A percentile compares a stretch with the other conserved stretches of the same genome.
Evolutionary conservation across 2,113 vertebrate genomes (phyloP).

Genomic region (Polypterus bichir): DNA sequence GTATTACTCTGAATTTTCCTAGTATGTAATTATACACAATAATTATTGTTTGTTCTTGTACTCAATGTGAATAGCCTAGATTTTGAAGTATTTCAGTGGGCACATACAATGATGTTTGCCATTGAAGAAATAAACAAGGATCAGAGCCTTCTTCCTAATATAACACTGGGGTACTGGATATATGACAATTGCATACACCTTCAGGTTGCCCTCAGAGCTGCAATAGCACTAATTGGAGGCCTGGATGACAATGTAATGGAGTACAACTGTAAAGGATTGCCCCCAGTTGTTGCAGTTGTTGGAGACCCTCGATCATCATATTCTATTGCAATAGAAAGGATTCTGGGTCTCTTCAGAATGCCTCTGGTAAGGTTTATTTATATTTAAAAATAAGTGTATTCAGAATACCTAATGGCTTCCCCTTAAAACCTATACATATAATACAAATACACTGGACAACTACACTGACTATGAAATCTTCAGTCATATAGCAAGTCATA

Average conservation of each 20-base stretch:
- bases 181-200: neutral
- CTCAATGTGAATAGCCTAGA: neutral
- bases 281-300: neutral
- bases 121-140: slow-evolving; percentile 8
- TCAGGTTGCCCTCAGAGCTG: neutral
- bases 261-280: neutral
- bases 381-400: too few relatives aligned
- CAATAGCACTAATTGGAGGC: neutral
- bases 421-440: neutral
- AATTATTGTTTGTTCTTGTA: too few relatives aligned
- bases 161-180: slow-evolving; percentile 7
- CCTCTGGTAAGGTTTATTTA: neutral
- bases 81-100: slow-evolving; percentile 3
- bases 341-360: slow-evolving; percentile 1
- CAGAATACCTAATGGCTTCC: too few relatives aligned
- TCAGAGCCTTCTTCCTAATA: neutral
- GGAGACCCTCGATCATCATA: slow-evolving; percentile 6
- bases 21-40: too few relatives aligned
- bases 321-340: neutral
- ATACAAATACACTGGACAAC: too few relatives aligned
- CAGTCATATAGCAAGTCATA: neutral
- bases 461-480: neutral
- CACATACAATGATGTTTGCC: slow-evolving; percentile 6
- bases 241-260: neutral
- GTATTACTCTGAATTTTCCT: too few relatives aligned